Conservation (phyloP, 2,888 invertebrate genomes). For the Athetis lepigone region DNA sequence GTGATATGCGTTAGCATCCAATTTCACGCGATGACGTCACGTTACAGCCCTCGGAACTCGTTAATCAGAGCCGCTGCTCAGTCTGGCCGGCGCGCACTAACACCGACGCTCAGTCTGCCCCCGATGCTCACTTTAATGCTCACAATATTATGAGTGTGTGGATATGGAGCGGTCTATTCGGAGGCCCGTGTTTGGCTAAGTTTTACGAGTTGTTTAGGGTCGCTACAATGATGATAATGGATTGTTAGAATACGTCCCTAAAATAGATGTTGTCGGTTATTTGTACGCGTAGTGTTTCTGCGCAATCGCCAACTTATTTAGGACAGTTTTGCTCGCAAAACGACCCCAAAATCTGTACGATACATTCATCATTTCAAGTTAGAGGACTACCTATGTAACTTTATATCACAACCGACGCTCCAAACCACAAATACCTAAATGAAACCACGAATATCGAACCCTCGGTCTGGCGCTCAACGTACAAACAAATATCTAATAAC, state of each 20-base stretch:
- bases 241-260: neutral
- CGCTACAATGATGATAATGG: neutral
- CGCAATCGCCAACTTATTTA: no score
- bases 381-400: slow-evolving; percentile 40
- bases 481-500: slow-evolving; percentile 43
- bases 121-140: slow-evolving; percentile 8
- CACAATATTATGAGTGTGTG: slow-evolving; percentile 2
- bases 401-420: slow-evolving; percentile 37
- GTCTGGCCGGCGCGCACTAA: slow-evolving; percentile 19
- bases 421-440: slow-evolving; percentile 51
- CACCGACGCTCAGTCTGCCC: slow-evolving; percentile 12
- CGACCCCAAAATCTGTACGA: slow-evolving; percentile 12
- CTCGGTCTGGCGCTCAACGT: slow-evolving; percentile 10
- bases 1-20: slow-evolving; percentile 61
- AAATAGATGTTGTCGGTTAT: neutral
- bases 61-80: slow-evolving; percentile 48
- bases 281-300: neutral
- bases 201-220: slow-evolving; percentile 1
- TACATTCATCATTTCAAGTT: slow-evolving; percentile 40
- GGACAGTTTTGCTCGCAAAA: slow-evolving; percentile 6
- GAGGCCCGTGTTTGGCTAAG: neutral
- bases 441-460: slow-evolving; percentile 48
- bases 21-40: slow-evolving; percentile 62
- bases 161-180: neutral
- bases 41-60: slow-evolving; percentile 39